Conservation (phyloP, 2,113 vertebrate species). For the Plecturocebus donacophilus region DNA sequence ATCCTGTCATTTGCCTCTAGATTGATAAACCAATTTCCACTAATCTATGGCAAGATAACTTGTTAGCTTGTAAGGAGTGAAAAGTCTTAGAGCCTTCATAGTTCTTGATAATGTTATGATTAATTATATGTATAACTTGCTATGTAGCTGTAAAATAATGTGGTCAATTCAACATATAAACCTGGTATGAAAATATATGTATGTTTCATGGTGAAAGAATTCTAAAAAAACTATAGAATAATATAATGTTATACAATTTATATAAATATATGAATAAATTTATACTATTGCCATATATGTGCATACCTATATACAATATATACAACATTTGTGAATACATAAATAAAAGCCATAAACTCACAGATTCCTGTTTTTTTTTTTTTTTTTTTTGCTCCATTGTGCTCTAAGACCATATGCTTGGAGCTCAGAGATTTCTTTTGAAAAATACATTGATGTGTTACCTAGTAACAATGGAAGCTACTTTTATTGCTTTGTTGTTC, state of each 20-base stretch:
- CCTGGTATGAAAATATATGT: not conserved
- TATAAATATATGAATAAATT: not conserved
- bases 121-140: not conserved
- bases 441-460: not conserved
- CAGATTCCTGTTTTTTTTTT: not conserved
- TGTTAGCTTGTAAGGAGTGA: not conserved
- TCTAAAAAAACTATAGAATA: not conserved
- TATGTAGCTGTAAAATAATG: not conserved
- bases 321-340: not conserved
- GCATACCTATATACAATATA: not conserved
- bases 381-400: too few relatives aligned
- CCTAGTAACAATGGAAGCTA: not conserved
- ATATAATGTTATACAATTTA: not conserved
- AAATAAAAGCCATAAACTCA: not conserved
- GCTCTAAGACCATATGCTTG: too few relatives aligned
- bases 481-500: not conserved
- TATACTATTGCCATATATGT: not conserved
- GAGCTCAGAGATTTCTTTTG: not conserved
- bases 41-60: not conserved
- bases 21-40: not conserved
- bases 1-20: not conserved
- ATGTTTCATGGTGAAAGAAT: not conserved
- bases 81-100: not conserved
- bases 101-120: not conserved
- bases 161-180: not conserved